Base-by-base conservation (phyloP, 2,797 vertebrate genomes). In the Gadopsis bispinosus region DNA sequence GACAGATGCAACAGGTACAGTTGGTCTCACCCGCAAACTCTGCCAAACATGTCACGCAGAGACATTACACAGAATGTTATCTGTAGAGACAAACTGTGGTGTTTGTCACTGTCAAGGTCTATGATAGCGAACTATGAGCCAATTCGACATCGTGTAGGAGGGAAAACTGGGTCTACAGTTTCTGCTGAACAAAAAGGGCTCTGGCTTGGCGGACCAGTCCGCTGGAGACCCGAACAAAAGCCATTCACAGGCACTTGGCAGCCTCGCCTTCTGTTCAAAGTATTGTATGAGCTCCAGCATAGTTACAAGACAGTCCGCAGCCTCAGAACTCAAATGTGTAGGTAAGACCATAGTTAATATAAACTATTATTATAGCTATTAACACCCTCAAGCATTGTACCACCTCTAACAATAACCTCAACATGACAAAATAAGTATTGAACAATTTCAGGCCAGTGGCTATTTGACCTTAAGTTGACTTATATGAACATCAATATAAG, bases 81-180 rank as follows among this genome's bases (percentile, higher is more conserved):
- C 85, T 75, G 39, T 35, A 22, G 47, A 65, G 68, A 87, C 79
- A 83, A 69, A 85, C 12, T 48, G 67, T 80, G 73, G 55, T 65
- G 67, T 88, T 80, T 81, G 79, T 82, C 71, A 86, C 69, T 64
- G 82, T 90, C 78, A 89, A 86, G 80, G 77, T 81, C 73, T 67
- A 19, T 70, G 86, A 90, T 87, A 90, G 87, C 85, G 87, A 91
- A 89, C 91, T 88, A 59, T 95, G 94, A 95, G 76, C 94, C 93
- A 93, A 71, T 90, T 13, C 14, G 85, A 85, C 91, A 92, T 91
- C 85, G 84, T 84, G 83, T 80, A 79, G 84, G 81, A 81, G 81
- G 81, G 82, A 84, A 75, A 68, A 74, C 86, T 65, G 77, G 67
- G 70, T 79, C 78, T 90, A 89, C 81, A 84, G 79, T 86, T 89